These are phyloP conservation scores for Taurulus bubalis DNA, from an alignment of 2,113 vertebrate species.

Conservation along the genomic window DNA sequence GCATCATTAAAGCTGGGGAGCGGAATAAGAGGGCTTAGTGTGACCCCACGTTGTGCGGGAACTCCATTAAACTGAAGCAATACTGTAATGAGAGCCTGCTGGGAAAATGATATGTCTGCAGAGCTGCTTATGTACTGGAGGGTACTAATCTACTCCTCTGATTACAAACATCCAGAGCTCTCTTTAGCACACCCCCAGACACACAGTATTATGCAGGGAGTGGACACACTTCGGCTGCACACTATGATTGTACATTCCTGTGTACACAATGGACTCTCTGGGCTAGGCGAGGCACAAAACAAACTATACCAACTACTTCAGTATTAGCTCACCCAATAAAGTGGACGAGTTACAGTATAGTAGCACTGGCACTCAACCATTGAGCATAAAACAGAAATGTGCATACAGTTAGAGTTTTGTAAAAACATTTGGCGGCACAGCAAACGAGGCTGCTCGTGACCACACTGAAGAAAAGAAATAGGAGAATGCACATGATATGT, in stretches of 20 bases:
- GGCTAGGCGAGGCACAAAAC: slow-evolving; percentile 62
- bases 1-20: slow-evolving; percentile 65
- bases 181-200: slow-evolving; percentile 63
- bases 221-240: slow-evolving; percentile 70
- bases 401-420: slow-evolving; percentile 28
- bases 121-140: slow-evolving; percentile 73
- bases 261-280: slow-evolving; percentile 68
- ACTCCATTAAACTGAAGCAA: slow-evolving; percentile 70
- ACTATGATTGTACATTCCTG: slow-evolving; percentile 72
- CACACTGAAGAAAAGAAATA: not conserved
- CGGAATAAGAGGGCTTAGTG: slow-evolving; percentile 67
- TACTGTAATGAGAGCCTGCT: slow-evolving; percentile 80
- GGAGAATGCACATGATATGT: slow-evolving; percentile 11
- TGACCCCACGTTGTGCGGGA: slow-evolving; percentile 68
- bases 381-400: slow-evolving; percentile 50
- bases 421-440: slow-evolving; percentile 46
- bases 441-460: slow-evolving; percentile 39
- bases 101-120: slow-evolving; percentile 81
- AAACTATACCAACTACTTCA: slow-evolving; percentile 58
- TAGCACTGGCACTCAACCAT: slow-evolving; percentile 11
- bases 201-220: slow-evolving; percentile 59
- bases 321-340: slow-evolving; percentile 57
- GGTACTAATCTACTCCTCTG: slow-evolving; percentile 82
- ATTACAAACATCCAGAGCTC: slow-evolving; percentile 76
- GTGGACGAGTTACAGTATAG: slow-evolving; percentile 27